Conservation (phyloP, 1,140 invertebrate species). For the Drosophila parabipectinata region DNA sequence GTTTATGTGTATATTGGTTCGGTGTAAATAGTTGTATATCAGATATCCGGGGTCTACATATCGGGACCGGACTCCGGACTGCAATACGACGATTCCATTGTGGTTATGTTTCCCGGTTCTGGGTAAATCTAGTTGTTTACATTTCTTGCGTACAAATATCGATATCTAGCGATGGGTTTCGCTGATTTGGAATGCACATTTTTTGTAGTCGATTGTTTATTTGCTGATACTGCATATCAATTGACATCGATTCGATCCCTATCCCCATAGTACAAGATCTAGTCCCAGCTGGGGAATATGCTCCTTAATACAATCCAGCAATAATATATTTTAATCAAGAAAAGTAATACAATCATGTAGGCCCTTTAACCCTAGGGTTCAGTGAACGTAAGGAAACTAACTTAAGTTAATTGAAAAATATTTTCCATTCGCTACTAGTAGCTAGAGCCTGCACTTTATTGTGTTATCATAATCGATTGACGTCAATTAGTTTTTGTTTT, state of each 20-base stretch:
- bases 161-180: conserved; percentile 10
- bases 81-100: conserved; percentile 4
- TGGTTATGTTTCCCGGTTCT: conserved; percentile 3
- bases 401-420: conserved; percentile 2
- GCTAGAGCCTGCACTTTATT: conserved; percentile 46
- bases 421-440: conserved; percentile 5
- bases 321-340: not conserved
- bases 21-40: conserved; percentile 20
- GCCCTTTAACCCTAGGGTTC: not conserved
- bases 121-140: conserved; percentile 28
- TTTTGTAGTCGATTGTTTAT: conserved; percentile 4
- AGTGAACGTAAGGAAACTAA: conserved; percentile 34
- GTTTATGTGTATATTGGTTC: conserved; percentile 5
- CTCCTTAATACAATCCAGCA: no score
- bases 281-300: no score
- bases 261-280: no score
- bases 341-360: not conserved
- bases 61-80: conserved; percentile 5
- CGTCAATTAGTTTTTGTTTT: conserved; percentile 72
- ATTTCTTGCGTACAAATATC: conserved; percentile 8
- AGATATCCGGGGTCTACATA: conserved; percentile 20
- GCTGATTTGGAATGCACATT: conserved; percentile 5
- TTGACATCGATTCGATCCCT: conserved; percentile 7
- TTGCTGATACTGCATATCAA: conserved; percentile 30
- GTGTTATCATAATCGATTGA: conserved; percentile 71